A percentile compares a stretch with the other conserved stretches of the same genome.
These are phyloP conservation scores for Pollenia angustigena DNA, from an alignment of 2,888 invertebrate genomes.

Conservation along the genomic window DNA sequence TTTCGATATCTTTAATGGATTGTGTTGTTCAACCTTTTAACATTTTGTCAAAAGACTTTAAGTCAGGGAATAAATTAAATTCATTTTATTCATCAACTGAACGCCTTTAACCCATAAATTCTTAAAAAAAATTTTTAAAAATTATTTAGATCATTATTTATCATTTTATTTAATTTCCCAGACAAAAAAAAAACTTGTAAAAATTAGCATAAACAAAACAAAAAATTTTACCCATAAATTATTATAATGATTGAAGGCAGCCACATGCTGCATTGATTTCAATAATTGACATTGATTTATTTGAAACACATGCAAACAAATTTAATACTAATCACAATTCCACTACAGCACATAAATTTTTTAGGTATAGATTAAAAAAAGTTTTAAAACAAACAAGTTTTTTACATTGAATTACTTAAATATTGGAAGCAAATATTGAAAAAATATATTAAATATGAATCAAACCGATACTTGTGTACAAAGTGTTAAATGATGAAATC, in stretches of 20 bases:
- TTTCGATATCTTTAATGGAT: no score
- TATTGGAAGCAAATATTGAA: conserved; percentile 12
- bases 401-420: background rate
- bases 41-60: no score
- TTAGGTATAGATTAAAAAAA: conserved; percentile 4
- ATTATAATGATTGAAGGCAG: conserved; percentile 39
- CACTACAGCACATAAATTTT: conserved; percentile 8
- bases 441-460: conserved; percentile 36
- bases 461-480: conserved; percentile 25
- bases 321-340: conserved; percentile 9
- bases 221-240: conserved; percentile 1
- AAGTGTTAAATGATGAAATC: conserved; percentile 69
- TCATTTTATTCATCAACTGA: no score
- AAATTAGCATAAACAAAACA: background rate
- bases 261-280: conserved; percentile 51
- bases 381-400: conserved; percentile 51
- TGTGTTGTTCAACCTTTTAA: no score
- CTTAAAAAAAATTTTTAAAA: background rate
- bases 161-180: no score
- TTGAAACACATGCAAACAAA: conserved; percentile 59
- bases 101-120: background rate
- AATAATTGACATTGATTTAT: conserved; percentile 70
- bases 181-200: background rate
- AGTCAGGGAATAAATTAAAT: no score
- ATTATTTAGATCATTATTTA: background rate